Conservation (phyloP, 2,888 invertebrate genomes). For the Psylliodes chrysocephalus region DNA sequence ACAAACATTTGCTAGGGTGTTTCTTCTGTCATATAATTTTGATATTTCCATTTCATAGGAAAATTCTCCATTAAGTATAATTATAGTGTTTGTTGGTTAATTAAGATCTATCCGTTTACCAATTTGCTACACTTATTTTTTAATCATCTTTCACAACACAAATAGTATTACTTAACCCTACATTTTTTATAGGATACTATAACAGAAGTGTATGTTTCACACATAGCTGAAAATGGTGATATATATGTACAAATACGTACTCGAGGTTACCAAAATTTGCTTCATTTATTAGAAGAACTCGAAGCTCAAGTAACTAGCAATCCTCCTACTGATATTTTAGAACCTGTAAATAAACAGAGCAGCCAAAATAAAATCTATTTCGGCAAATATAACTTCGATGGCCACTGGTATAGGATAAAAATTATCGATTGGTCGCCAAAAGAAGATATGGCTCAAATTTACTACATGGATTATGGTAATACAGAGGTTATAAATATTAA, state of each 20-base stretch:
- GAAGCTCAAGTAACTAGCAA: slow-evolving; percentile 46
- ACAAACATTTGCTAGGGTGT: too few relatives aligned
- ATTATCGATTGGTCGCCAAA: slow-evolving; percentile 62
- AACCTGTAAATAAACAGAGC: slow-evolving; percentile 53
- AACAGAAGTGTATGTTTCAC: slow-evolving; percentile 61
- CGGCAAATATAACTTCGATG: slow-evolving; percentile 57
- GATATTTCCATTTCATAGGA: too few relatives aligned
- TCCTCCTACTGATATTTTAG: slow-evolving; percentile 38
- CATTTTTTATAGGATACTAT: slow-evolving; percentile 50
- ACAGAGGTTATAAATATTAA: slow-evolving; percentile 61
- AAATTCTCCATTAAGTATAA: too few relatives aligned
- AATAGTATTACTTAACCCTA: too few relatives aligned
- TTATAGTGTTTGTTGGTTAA: too few relatives aligned
- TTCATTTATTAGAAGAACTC: slow-evolving; percentile 54
- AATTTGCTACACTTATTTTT: too few relatives aligned
- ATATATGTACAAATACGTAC: slow-evolving; percentile 63
- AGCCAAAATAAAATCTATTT: slow-evolving; percentile 65
- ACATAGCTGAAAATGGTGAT: slow-evolving; percentile 62
- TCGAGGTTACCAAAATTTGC: slow-evolving; percentile 56
- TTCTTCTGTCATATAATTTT: too few relatives aligned
- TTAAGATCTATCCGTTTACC: too few relatives aligned
- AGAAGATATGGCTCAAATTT: slow-evolving; percentile 64
- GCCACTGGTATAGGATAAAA: slow-evolving; percentile 65
- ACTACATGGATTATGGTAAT: slow-evolving; percentile 69
- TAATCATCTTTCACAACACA: too few relatives aligned